A percentile compares a stretch with the other conserved stretches of the same genome.
Conservation (phyloP, 2,888 invertebrate genomes). For the Coecobrya sp. region DNA sequence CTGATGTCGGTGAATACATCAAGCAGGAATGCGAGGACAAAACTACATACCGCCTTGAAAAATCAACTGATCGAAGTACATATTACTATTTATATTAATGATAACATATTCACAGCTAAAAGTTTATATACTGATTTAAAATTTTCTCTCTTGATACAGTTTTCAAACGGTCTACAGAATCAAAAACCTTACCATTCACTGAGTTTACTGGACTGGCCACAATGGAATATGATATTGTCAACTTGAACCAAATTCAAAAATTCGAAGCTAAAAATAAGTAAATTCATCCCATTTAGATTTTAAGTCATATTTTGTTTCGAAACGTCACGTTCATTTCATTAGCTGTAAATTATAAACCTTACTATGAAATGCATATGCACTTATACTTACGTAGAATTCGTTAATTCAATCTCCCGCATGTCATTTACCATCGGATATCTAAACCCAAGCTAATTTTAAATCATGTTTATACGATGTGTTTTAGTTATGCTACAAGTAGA, state of each 20-base stretch:
- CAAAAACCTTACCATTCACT: conserved; percentile 90
- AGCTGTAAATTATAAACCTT: background rate
- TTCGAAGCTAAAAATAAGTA: conserved; percentile 63
- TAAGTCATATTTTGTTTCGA: background rate
- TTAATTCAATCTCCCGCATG: background rate
- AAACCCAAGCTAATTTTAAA: background rate
- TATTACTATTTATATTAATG: background rate
- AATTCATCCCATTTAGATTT: conserved; percentile 13
- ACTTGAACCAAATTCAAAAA: conserved; percentile 88
- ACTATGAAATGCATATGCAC: background rate
- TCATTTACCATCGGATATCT: background rate
- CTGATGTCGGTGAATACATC: conserved; percentile 91
- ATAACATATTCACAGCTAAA: background rate
- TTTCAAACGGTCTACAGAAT: conserved; percentile 89
- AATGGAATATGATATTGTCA: conserved; percentile 92
- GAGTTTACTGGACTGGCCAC: conserved; percentile 93
- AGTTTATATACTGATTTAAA: conserved; percentile 20
- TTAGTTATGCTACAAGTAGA: background rate
- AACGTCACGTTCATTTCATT: background rate
- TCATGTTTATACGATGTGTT: background rate
- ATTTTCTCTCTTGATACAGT: conserved; percentile 88
- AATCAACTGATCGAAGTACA: conserved; percentile 90
- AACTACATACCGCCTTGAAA: conserved; percentile 93
- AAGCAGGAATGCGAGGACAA: conserved; percentile 91
- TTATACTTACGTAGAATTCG: background rate